Conservation (phyloP, 2,888 invertebrate species). For the Lithosia quadra region DNA sequence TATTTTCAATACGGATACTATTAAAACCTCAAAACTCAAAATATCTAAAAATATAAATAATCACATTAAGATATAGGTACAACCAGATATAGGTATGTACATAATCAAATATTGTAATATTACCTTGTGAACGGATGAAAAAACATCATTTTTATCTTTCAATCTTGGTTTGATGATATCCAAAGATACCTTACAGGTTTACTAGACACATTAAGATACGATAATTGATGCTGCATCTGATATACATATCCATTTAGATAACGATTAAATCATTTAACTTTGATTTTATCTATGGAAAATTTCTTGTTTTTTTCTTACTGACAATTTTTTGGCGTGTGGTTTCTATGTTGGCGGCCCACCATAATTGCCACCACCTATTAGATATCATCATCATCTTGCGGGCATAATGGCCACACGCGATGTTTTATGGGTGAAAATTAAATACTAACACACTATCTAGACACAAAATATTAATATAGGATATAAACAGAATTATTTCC, state of each 20-base stretch:
- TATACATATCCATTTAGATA: not conserved
- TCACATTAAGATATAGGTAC: too few relatives aligned
- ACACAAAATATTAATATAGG: too few relatives aligned
- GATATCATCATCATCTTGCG: not conserved
- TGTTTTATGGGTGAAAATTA: too few relatives aligned
- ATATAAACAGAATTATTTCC: too few relatives aligned
- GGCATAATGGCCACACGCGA: not conserved
- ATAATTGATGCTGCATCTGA: not conserved
- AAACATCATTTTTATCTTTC: not conserved
- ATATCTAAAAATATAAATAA: too few relatives aligned
- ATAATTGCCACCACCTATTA: not conserved
- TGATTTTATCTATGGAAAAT: not conserved
- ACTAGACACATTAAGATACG: not conserved
- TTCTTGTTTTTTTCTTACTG: not conserved
- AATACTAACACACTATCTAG: too few relatives aligned
- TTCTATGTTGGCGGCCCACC: not conserved
- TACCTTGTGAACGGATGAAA: not conserved
- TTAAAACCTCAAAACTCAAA: too few relatives aligned
- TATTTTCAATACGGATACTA: too few relatives aligned
- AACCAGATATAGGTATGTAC: too few relatives aligned
- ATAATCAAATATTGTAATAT: not conserved
- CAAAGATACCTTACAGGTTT: not conserved
- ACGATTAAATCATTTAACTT: not conserved
- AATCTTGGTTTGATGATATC: not conserved
- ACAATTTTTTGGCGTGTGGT: not conserved